phyloP scores from a whole-genome alignment of 37 sponge, comb jelly and placozoan species.

The Ianthella basta region DNA sequence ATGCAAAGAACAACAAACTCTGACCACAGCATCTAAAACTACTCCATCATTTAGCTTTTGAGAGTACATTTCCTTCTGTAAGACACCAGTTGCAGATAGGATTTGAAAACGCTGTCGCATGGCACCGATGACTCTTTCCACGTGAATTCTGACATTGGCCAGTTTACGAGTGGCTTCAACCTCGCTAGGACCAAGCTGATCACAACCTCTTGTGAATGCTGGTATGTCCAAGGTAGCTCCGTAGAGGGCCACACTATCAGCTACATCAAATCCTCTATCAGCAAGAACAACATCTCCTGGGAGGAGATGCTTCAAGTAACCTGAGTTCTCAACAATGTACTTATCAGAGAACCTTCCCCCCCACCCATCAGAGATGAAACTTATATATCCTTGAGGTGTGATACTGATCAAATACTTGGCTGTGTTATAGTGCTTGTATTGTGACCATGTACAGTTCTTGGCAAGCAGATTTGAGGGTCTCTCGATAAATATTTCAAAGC shows the following conservation, averaged over 20 bases:
- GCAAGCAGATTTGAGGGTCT: not conserved
- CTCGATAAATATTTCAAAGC: slow-evolving; percentile 35
- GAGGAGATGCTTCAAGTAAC: slow-evolving; percentile 38
- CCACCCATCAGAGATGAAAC: slow-evolving; percentile 57
- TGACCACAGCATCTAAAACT: slow-evolving; percentile 47
- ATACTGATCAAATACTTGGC: slow-evolving; percentile 34
- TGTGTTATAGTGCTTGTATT: slow-evolving; percentile 45
- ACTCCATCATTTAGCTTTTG: not conserved
- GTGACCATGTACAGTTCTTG: slow-evolving; percentile 32
- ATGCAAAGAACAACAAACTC: slow-evolving; percentile 57
- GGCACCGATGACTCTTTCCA: slow-evolving; percentile 61
- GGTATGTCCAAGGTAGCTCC: slow-evolving; percentile 34
- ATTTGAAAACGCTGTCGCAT: slow-evolving; percentile 48
- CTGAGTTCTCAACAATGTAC: slow-evolving; percentile 45
- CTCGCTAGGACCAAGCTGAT: slow-evolving; percentile 48
- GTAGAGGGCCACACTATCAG: not conserved
- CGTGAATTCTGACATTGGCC: slow-evolving; percentile 55
- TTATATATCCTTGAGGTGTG: slow-evolving; percentile 23
- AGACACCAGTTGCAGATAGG: slow-evolving; percentile 32
- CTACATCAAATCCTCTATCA: not conserved
- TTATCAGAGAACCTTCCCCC: slow-evolving; percentile 64
- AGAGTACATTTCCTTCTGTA: slow-evolving; percentile 27
- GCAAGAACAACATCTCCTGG: not conserved
- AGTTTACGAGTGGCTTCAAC: slow-evolving; percentile 53
- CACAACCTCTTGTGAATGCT: slow-evolving; percentile 49